Percentiles rank a stretch among this genome's conserved stretches.
phyloP scores from a whole-genome alignment of 1,140 invertebrate genomes.

The Pararge aegeria region DNA sequence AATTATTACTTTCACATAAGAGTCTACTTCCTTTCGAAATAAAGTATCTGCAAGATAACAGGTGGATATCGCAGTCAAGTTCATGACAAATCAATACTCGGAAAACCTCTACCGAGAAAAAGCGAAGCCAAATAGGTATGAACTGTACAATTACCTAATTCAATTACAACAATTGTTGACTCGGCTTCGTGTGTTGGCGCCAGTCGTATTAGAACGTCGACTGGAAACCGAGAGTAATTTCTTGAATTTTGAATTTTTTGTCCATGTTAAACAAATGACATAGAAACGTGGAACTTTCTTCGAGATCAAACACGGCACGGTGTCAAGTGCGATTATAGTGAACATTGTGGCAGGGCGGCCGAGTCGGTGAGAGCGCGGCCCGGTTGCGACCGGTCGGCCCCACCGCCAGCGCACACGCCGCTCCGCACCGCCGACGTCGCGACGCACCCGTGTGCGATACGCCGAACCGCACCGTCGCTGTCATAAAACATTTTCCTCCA shows the following conservation, averaged over 20 bases:
- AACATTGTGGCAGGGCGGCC: conserved; percentile 55
- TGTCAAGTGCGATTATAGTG: conserved; percentile 74
- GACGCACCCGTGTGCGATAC: conserved; percentile 64
- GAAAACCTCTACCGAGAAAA: conserved; percentile 25
- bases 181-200: conserved; percentile 46
- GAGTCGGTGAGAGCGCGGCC: conserved; percentile 67
- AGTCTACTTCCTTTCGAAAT: background rate
- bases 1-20: conserved; percentile 18
- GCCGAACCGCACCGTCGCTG: conserved; percentile 33
- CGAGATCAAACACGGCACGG: conserved; percentile 60
- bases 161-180: conserved; percentile 57
- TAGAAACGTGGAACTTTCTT: conserved; percentile 76
- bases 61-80: conserved; percentile 1
- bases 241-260: conserved; percentile 18
- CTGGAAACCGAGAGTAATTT: conserved; percentile 31
- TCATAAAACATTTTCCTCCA: conserved; percentile 17
- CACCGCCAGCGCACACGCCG: conserved; percentile 67
- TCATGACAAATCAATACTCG: conserved; percentile 16
- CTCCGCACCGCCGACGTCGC: conserved; percentile 71
- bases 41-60: background rate
- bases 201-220: conserved; percentile 36
- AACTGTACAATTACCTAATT: conserved; percentile 62
- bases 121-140: conserved; percentile 51
- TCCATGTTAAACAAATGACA: conserved; percentile 42
- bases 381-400: conserved; percentile 74